These are phyloP conservation scores for Zapus hudsonius DNA, from an alignment of 2,113 vertebrate genomes.

Conservation along the genomic window DNA sequence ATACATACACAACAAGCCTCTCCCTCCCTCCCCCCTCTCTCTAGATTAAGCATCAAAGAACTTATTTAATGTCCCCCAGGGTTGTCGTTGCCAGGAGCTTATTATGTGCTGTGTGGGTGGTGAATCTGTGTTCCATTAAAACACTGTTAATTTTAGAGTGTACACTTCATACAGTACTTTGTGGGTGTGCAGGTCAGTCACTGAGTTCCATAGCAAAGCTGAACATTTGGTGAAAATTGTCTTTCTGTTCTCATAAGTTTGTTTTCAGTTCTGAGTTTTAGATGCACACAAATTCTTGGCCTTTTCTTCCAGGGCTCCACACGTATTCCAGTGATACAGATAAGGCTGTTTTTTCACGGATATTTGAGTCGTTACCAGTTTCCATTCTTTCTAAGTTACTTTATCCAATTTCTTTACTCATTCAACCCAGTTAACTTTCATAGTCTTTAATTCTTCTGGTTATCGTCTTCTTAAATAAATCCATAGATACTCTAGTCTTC, in stretches of 20 bases:
- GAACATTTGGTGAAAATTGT: no score
- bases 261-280: neutral
- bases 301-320: neutral
- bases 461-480: constrained; percentile 15
- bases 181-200: neutral
- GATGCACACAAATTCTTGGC: neutral
- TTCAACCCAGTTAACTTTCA: neutral
- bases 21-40: no score
- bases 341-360: neutral
- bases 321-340: no score
- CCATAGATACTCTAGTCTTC: neutral
- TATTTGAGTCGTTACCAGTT: neutral
- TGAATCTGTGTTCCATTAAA: neutral
- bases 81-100: neutral
- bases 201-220: neutral
- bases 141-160: neutral
- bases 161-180: neutral
- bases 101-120: neutral
- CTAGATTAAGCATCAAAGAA: neutral
- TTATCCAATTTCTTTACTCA: neutral
- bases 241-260: neutral
- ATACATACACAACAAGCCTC: no score
- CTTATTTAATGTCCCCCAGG: neutral
- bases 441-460: neutral
- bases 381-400: neutral